Conservation (phyloP, 2,888 invertebrate genomes). For the Resseliella maxima region DNA sequence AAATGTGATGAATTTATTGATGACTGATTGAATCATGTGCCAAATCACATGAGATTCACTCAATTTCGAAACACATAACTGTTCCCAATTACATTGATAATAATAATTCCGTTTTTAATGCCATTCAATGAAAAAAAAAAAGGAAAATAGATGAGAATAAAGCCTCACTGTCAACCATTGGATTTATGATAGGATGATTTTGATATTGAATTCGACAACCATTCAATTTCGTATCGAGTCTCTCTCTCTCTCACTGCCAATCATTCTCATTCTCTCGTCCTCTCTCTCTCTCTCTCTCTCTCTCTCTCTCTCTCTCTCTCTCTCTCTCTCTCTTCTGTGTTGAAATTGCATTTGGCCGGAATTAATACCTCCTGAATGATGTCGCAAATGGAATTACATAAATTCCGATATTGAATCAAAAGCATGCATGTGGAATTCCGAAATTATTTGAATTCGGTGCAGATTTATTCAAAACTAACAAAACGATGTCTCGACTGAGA, state of each 20-base stretch:
- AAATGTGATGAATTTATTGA: neutral
- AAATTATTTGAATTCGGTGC: constrained; percentile 35
- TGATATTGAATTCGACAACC: too few relatives aligned
- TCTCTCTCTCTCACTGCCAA: too few relatives aligned
- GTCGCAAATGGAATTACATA: constrained; percentile 41
- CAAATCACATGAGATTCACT: neutral
- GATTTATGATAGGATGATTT: neutral
- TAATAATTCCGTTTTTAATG: neutral
- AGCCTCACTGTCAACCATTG: neutral
- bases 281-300: too few relatives aligned
- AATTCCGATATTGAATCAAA: constrained; percentile 34
- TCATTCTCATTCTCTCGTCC: too few relatives aligned
- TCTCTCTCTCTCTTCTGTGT: too few relatives aligned
- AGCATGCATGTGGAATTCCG: neutral
- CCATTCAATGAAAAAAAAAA: neutral
- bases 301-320: too few relatives aligned
- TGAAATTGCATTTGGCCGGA: neutral
- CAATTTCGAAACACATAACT: neutral
- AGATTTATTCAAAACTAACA: constrained; percentile 41
- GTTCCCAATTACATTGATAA: neutral
- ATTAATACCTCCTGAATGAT: constrained; percentile 17
- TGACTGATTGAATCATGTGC: neutral
- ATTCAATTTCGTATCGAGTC: too few relatives aligned
- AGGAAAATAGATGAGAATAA: neutral
- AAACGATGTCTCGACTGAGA: neutral